Conservation (phyloP, 2,113 vertebrate genomes). For the Tor tambroides region DNA sequence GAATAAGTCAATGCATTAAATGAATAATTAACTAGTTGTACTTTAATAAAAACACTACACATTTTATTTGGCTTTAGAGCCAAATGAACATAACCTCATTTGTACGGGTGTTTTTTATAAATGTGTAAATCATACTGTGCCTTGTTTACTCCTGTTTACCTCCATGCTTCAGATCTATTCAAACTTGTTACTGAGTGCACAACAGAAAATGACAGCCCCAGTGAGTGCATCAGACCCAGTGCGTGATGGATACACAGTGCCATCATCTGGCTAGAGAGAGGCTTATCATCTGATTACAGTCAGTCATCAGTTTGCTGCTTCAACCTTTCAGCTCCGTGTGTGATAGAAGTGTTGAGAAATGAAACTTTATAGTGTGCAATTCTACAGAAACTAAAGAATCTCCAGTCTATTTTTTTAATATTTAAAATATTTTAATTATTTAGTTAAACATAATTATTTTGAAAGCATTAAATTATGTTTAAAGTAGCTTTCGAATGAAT, state of each 20-base stretch:
- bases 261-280: slow-evolving; percentile 50
- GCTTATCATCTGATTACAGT: not conserved
- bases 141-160: slow-evolving; percentile 21
- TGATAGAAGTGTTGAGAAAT: not conserved
- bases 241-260: slow-evolving; percentile 57
- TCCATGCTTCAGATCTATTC: slow-evolving; percentile 1
- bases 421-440: too few species aligned
- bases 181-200: slow-evolving; percentile 7
- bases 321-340: not conserved
- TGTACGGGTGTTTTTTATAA: not conserved
- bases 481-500: too few species aligned
- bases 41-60: not conserved
- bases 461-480: too few species aligned
- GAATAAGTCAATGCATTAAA: not conserved
- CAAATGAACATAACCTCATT: not conserved
- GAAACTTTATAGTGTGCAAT: not conserved
- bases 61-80: not conserved
- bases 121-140: not conserved
- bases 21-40: not conserved
- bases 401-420: too few species aligned
- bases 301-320: not conserved
- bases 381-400: not conserved
- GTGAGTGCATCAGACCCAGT: too few species aligned
- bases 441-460: too few species aligned
- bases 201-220: not conserved